Conservation (phyloP, 2,888 invertebrate species). For the Dione juno region DNA sequence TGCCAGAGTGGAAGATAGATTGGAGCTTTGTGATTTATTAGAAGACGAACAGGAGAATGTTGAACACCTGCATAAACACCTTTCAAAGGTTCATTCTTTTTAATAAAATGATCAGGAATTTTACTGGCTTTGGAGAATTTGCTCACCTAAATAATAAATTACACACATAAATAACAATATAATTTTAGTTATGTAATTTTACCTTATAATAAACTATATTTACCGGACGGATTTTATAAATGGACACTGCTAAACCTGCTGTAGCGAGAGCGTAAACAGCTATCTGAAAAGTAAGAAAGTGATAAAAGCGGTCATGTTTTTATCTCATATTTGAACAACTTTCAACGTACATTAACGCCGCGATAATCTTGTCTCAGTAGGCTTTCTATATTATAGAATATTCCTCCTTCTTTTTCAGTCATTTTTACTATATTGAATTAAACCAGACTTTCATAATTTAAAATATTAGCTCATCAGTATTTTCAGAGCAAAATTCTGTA, state of each 20-base stretch:
- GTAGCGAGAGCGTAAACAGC: constrained; percentile 84
- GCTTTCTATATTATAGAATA: constrained; percentile 63
- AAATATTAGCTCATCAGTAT: constrained; percentile 68
- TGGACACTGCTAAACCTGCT: constrained; percentile 79
- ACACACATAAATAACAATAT: neutral
- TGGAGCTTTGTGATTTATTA: constrained; percentile 83
- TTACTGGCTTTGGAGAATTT: constrained; percentile 84
- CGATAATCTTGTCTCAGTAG: constrained; percentile 76
- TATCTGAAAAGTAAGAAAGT: constrained; percentile 71
- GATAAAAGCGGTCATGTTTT: constrained; percentile 42
- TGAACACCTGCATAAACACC: constrained; percentile 81
- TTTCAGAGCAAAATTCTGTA: constrained; percentile 55
- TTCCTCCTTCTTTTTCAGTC: constrained; percentile 64
- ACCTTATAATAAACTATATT: constrained; percentile 53
- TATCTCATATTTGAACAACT: constrained; percentile 26
- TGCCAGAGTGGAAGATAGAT: constrained; percentile 81
- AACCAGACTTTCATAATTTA: constrained; percentile 62
- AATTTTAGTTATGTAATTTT: constrained; percentile 68
- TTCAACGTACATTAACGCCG: constrained; percentile 72
- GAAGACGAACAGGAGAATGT: constrained; percentile 76
- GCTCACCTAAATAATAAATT: constrained; percentile 75
- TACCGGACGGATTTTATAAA: constrained; percentile 85
- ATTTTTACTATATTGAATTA: constrained; percentile 57
- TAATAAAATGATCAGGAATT: constrained; percentile 83
- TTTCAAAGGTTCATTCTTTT: constrained; percentile 74